These are phyloP conservation scores for Metridium senile DNA, from an alignment of 92 coral and sea anemone genomes.

Conservation along the genomic window DNA sequence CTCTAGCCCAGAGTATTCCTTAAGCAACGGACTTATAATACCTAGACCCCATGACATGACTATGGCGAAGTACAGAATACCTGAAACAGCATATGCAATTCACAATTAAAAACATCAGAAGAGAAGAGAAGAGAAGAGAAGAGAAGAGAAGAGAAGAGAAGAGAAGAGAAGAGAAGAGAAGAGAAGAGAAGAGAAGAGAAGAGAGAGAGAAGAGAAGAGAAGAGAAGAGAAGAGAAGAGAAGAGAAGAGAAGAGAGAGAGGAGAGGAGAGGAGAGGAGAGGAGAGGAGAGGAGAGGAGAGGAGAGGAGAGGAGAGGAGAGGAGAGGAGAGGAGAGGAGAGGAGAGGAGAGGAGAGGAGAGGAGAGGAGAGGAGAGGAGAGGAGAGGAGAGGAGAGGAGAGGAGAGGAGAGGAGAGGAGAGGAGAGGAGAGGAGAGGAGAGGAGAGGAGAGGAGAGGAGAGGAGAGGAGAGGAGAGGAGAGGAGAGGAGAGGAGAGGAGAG, in stretches of 20 bases:
- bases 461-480: background rate
- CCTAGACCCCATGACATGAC: conserved; percentile 70
- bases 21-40: conserved; percentile 51
- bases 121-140: background rate
- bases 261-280: background rate
- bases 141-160: background rate
- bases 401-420: background rate
- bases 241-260: background rate
- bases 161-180: background rate
- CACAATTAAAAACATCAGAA: too few species aligned
- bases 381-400: background rate
- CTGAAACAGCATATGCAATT: conserved; percentile 42
- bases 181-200: background rate
- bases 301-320: background rate
- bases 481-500: background rate
- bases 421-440: background rate
- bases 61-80: conserved; percentile 54
- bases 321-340: background rate
- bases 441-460: background rate
- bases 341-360: background rate
- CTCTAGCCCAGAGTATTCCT: conserved; percentile 12
- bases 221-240: background rate
- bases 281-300: background rate
- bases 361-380: background rate
- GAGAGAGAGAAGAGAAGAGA: background rate